These are phyloP conservation scores for Masticophis lateralis DNA, from an alignment of 2,797 vertebrate species.

Conservation along the genomic window DNA sequence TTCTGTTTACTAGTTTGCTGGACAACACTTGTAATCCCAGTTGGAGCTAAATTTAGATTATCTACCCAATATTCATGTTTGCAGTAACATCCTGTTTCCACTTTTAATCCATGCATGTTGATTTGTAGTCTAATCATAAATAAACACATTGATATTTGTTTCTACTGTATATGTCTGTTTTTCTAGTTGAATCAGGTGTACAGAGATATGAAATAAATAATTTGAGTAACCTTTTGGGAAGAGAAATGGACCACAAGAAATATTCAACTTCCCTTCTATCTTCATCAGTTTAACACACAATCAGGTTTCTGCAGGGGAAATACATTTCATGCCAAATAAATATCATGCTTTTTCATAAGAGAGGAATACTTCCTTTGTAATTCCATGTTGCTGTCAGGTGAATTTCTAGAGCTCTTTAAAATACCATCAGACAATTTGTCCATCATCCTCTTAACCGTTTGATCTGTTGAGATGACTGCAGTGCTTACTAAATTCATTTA, in stretches of 20 bases:
- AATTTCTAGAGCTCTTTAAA: slow-evolving; percentile 65
- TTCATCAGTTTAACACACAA: slow-evolving; percentile 49
- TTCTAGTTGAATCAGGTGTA: not conserved
- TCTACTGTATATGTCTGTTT: not conserved
- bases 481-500: slow-evolving; percentile 70
- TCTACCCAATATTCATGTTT: not conserved
- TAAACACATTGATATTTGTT: not conserved
- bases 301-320: slow-evolving; percentile 39
- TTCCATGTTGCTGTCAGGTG: slow-evolving; percentile 60
- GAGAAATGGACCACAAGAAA: not conserved
- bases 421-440: slow-evolving; percentile 67
- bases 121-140: not conserved
- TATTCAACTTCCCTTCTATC: not conserved
- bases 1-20: not conserved
- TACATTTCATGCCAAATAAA: slow-evolving; percentile 64
- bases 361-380: slow-evolving; percentile 60
- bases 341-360: slow-evolving; percentile 59
- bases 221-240: not conserved
- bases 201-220: not conserved
- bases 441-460: slow-evolving; percentile 72
- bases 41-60: not conserved
- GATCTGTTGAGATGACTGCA: slow-evolving; percentile 67
- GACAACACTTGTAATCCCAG: not conserved
- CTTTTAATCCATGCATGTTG: not conserved
- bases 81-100: not conserved